Evolutionary conservation across 1,140 invertebrate genomes (phyloP).

Genomic region (Scaptomyza graminum): DNA sequence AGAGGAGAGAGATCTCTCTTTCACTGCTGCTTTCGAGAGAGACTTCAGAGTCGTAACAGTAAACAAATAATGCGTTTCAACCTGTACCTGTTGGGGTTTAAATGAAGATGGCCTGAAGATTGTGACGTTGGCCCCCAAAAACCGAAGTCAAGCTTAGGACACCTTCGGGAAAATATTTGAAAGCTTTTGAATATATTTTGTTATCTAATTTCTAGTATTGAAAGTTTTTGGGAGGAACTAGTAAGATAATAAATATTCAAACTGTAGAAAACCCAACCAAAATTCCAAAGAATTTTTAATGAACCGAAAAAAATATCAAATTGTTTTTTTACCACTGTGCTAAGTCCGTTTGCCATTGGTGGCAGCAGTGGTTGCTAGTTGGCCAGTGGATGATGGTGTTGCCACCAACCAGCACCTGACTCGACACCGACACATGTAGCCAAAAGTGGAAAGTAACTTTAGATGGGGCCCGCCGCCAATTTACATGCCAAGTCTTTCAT

Average conservation of each 20-base stretch:
- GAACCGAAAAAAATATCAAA: too few relatives aligned
- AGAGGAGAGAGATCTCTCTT: slow-evolving; percentile 58
- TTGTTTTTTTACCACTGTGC: slow-evolving; percentile 17
- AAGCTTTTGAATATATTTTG: too few relatives aligned
- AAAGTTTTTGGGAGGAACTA: too few relatives aligned
- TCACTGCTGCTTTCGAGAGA: slow-evolving; percentile 51
- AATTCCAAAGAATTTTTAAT: too few relatives aligned
- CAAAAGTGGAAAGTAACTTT: slow-evolving; percentile 76
- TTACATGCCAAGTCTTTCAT: slow-evolving; percentile 57
- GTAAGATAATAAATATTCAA: too few relatives aligned
- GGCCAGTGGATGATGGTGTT: slow-evolving; percentile 4
- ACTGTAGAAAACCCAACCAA: too few relatives aligned
- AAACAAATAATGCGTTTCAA: slow-evolving; percentile 68
- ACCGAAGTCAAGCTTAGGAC: slow-evolving; percentile 61
- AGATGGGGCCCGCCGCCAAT: slow-evolving; percentile 53
- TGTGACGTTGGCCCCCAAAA: slow-evolving; percentile 47
- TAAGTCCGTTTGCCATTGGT: slow-evolving; percentile 42
- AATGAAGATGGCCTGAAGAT: slow-evolving; percentile 1
- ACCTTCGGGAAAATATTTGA: slow-evolving; percentile 43
- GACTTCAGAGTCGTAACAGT: slow-evolving; percentile 60
- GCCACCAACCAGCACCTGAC: slow-evolving; percentile 54
- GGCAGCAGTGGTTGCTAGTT: neutral
- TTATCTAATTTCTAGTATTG: too few relatives aligned
- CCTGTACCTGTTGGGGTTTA: slow-evolving; percentile 15
- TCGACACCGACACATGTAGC: slow-evolving; percentile 25